Conservation (phyloP, 2,888 invertebrate genomes). For the Hydrotaea cyrtoneurina region DNA sequence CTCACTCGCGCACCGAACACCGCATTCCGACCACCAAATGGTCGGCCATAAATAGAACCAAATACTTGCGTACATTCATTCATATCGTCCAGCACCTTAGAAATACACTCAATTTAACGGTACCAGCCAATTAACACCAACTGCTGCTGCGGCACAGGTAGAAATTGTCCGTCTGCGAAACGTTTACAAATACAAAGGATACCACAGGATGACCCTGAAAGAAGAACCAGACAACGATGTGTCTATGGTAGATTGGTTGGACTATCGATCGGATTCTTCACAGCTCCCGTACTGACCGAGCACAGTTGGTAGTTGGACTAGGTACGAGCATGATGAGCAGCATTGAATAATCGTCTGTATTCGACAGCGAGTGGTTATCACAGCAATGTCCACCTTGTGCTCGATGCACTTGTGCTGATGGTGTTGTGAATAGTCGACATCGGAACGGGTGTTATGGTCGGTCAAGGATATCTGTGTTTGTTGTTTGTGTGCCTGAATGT, state of each 20-base stretch:
- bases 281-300: background rate
- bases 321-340: background rate
- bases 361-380: background rate
- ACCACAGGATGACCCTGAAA: background rate
- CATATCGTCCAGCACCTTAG: background rate
- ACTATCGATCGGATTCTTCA: background rate
- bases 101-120: slow-evolving; percentile 10
- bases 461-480: slow-evolving; percentile 46
- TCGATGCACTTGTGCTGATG: slow-evolving; percentile 33
- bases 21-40: background rate
- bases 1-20: background rate
- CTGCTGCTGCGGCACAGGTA: slow-evolving; percentile 46
- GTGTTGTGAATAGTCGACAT: background rate
- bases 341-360: background rate
- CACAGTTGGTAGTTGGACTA: background rate
- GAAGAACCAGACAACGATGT: background rate
- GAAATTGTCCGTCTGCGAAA: background rate
- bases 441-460: slow-evolving; percentile 46
- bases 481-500: background rate
- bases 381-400: slow-evolving; percentile 36
- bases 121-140: slow-evolving; percentile 11
- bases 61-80: no score
- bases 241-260: background rate
- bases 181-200: slow-evolving; percentile 16
- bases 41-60: background rate